These are phyloP conservation scores for Gastracanthus pulcherrimus DNA, from an alignment of 2,888 invertebrate genomes.

Conservation along the genomic window DNA sequence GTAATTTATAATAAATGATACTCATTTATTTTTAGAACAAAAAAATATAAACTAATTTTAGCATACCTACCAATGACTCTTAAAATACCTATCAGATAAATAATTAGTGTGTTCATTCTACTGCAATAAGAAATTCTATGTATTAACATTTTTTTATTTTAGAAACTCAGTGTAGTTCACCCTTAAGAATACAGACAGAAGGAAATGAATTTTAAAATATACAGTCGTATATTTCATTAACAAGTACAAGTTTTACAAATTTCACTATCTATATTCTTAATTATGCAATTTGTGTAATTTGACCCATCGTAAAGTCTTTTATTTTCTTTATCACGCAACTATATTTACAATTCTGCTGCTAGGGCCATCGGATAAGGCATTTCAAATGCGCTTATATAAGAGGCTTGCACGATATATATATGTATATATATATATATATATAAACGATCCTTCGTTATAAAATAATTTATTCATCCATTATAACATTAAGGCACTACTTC, in stretches of 20 bases:
- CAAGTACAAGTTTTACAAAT: slow-evolving; percentile 50
- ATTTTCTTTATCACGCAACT: slow-evolving; percentile 25
- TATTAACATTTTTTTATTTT: not conserved
- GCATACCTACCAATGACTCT: not conserved
- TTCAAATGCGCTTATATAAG: slow-evolving; percentile 32
- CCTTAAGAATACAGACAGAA: slow-evolving; percentile 45
- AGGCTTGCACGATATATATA: slow-evolving; percentile 7
- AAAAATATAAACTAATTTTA: not conserved
- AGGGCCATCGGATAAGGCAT: slow-evolving; percentile 30
- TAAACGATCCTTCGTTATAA: slow-evolving; percentile 62
- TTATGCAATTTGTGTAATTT: slow-evolving; percentile 33
- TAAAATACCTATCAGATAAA: not conserved
- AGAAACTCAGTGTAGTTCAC: slow-evolving; percentile 49
- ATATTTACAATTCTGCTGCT: slow-evolving; percentile 53
- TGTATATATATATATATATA: slow-evolving; percentile 17
- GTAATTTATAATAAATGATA: no score
- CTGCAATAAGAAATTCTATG: not conserved
- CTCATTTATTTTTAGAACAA: not conserved
- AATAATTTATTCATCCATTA: slow-evolving; percentile 74
- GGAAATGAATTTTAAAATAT: slow-evolving; percentile 43
- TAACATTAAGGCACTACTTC: slow-evolving; percentile 74
- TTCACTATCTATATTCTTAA: slow-evolving; percentile 54
- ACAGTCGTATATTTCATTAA: slow-evolving; percentile 49
- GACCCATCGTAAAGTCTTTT: slow-evolving; percentile 22
- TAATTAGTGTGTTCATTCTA: not conserved